Evolutionary conservation across 2,797 vertebrate genomes (phyloP), one percentile per base, ranked within the genome.

Genomic region (Triplophysa yarkandensis): DNA sequence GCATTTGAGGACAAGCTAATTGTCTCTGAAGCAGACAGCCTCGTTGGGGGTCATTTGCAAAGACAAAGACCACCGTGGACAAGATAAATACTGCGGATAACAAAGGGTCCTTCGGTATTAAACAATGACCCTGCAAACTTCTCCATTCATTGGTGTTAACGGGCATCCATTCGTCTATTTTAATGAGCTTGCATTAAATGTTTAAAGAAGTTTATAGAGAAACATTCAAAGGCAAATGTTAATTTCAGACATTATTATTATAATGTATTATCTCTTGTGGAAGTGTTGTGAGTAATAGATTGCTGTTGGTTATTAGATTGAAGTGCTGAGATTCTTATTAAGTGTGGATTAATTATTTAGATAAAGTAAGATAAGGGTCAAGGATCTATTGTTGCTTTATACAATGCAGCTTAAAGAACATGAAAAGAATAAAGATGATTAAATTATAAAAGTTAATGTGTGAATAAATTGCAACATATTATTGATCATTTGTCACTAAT

Each of bases 61-160:
- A 95, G 91, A 98, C 96, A 98, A 98, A 98, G 95, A 88, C 90
- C 89, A 92, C 94, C 94, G 90, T 93, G 92, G 94, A 94, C 91
- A 93, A 85, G 91, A 93, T 95, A 96, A 97, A 94, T 94, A 94
- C 92, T 92, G 92, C 90, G 86, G 94, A 94, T 94, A 93, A 95
- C 94, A 97, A 96, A 95, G 89, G 92, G 30, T 52, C 68, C 61
- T 36, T 71, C 41, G 62, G 76, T 9, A 68, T 60, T 77, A 89
- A 83, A 89, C 89, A 86, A 67, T 65, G 77, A 82, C 87, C 92
- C 85, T 85, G 84, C 71, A 25, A 71, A 63, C 19, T 43, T 19
- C 34, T 48, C 44, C 19, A 36, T 41, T 32, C 39, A n/a, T 70
- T 17, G 25, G 28, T 39, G 13, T 19, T 34, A 58, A 39, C 23